These are phyloP conservation scores for Thaumatotibia leucotreta DNA, from an alignment of 1,140 invertebrate species.

Conservation along the genomic window DNA sequence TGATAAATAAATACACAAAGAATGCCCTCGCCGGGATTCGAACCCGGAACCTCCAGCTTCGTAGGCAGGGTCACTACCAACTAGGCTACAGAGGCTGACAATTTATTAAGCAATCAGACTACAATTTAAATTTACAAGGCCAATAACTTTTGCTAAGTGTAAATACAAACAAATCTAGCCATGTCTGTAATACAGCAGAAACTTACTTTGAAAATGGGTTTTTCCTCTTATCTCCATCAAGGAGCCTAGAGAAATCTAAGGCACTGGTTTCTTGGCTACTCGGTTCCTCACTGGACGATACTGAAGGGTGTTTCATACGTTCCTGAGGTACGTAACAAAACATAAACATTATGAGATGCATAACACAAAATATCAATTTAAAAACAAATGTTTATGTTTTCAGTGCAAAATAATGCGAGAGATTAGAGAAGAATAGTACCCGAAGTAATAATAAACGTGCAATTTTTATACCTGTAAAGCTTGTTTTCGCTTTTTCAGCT, in stretches of 20 bases:
- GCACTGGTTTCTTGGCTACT: conserved; percentile 35
- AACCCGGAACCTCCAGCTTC: too few relatives aligned
- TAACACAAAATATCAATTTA: not conserved
- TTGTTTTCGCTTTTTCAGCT: conserved; percentile 82
- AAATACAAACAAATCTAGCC: too few relatives aligned
- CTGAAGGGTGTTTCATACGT: conserved; percentile 64
- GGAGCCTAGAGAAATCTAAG: conserved; percentile 66
- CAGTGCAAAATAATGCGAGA: not conserved
- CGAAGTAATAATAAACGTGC: conserved; percentile 44
- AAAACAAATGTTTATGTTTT: not conserved
- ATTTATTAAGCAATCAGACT: too few relatives aligned
- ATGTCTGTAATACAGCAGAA: too few relatives aligned
- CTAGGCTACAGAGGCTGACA: too few relatives aligned
- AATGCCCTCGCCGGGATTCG: too few relatives aligned
- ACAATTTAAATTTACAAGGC: too few relatives aligned
- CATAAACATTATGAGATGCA: conserved; percentile 11
- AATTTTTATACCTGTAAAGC: conserved; percentile 79
- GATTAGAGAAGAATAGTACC: conserved; percentile 14
- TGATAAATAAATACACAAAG: too few relatives aligned
- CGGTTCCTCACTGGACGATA: conserved; percentile 38
- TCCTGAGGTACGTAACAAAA: conserved; percentile 39
- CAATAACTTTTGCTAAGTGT: too few relatives aligned
- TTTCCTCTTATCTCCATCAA: conserved; percentile 80
- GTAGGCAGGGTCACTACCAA: too few relatives aligned
- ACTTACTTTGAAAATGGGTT: conserved; percentile 85